A percentile compares a stretch with the other conserved stretches of the same genome.
Evolutionary conservation across 2,113 vertebrate genomes (phyloP).

Genomic region (Numida meleagris): DNA sequence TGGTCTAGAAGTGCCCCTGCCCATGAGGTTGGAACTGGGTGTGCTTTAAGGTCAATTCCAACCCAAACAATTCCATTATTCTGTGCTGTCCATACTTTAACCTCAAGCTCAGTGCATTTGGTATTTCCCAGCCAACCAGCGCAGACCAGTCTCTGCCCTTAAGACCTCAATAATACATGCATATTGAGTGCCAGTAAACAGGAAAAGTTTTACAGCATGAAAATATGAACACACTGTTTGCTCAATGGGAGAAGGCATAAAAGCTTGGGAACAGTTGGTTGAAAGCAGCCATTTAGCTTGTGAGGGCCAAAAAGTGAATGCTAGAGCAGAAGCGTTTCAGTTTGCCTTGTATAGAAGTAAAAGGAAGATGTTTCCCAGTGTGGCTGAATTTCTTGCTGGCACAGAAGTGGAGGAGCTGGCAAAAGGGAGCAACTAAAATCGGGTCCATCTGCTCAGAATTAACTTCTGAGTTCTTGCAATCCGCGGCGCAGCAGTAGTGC

Average conservation of each 20-base stretch:
- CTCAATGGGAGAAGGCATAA: not conserved
- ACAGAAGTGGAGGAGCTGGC: conserved; percentile 31
- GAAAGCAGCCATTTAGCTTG: not conserved
- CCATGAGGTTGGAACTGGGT: not conserved
- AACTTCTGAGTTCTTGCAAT: not conserved
- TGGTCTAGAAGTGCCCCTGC: not conserved
- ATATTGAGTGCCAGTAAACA: not conserved
- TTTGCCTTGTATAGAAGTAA: conserved; percentile 69
- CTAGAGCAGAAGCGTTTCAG: not conserved
- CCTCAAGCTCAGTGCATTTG: not conserved
- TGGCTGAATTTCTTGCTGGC: conserved; percentile 25
- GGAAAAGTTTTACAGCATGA: not conserved
- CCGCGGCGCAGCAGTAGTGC: not conserved
- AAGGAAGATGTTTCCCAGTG: conserved; percentile 22
- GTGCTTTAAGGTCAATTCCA: not conserved
- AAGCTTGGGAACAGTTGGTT: conserved; percentile 6
- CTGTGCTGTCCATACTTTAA: not conserved
- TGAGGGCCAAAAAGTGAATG: not conserved
- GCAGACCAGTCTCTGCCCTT: not conserved
- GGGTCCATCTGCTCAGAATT: conserved; percentile 62
- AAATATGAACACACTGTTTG: not conserved
- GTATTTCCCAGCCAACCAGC: not conserved
- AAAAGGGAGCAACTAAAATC: not conserved
- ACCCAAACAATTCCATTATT: not conserved
- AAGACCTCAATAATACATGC: not conserved